These are phyloP conservation scores for Bombylius major DNA, from an alignment of 2,888 invertebrate genomes.

Conservation along the genomic window DNA sequence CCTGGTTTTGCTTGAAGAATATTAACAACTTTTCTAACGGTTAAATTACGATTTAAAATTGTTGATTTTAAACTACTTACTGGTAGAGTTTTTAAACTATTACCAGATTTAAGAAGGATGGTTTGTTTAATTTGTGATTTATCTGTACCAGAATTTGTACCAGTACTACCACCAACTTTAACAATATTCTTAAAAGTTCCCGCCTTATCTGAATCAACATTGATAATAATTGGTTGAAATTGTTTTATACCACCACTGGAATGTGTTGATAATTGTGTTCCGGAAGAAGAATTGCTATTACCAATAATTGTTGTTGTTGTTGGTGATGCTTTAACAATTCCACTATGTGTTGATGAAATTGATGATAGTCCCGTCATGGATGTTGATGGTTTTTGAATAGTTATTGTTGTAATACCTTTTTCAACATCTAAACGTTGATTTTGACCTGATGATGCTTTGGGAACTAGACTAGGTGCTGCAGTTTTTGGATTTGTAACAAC, in stretches of 20 bases:
- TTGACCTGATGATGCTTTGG: background rate
- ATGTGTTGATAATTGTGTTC: background rate
- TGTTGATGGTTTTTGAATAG: slow-evolving; percentile 6
- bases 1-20: slow-evolving; percentile 12
- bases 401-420: slow-evolving; percentile 3
- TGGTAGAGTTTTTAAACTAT: slow-evolving; percentile 21
- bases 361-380: background rate
- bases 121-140: slow-evolving; percentile 15
- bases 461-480: slow-evolving; percentile 12
- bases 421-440: background rate
- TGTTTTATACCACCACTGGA: background rate
- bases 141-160: background rate
- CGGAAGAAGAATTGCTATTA: background rate
- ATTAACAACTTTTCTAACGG: slow-evolving; percentile 26
- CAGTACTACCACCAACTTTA: slow-evolving; percentile 8
- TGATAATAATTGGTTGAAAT: slow-evolving; percentile 15
- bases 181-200: slow-evolving; percentile 14
- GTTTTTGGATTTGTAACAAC: slow-evolving; percentile 25
- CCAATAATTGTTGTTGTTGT: slow-evolving; percentile 1
- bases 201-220: slow-evolving; percentile 14
- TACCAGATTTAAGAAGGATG: slow-evolving; percentile 23
- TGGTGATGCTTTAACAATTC: slow-evolving; percentile 15
- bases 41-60: slow-evolving; percentile 25
- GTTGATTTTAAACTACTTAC: slow-evolving; percentile 15
- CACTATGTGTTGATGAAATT: slow-evolving; percentile 10